phyloP scores from a whole-genome alignment of 2,113 vertebrate species.

The Oceanodroma tethys region DNA sequence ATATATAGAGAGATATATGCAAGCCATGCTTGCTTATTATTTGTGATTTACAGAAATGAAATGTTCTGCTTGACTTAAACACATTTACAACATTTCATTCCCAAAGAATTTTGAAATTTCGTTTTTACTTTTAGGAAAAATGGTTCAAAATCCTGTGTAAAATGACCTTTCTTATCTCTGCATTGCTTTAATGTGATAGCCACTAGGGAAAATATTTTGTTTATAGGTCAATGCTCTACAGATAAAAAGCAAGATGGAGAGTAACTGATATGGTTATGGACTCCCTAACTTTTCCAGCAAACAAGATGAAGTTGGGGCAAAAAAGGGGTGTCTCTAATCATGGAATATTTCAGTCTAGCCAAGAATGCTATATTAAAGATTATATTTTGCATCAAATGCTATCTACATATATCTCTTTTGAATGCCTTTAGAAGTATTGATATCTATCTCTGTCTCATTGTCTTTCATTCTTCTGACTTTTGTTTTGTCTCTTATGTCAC shows the following conservation, averaged over 20 bases:
- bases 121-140: background rate
- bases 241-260: background rate
- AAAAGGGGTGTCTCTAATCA: background rate
- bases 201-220: background rate
- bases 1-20: too few relatives aligned
- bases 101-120: background rate
- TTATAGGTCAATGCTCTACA: background rate
- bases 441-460: background rate
- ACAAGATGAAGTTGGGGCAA: background rate
- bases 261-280: background rate
- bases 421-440: background rate
- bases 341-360: background rate
- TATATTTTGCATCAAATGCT: background rate
- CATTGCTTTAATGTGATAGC: background rate
- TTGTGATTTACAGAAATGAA: background rate
- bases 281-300: background rate
- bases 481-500: background rate
- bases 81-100: background rate
- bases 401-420: background rate
- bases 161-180: background rate
- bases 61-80: background rate
- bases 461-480: background rate
- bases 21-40: background rate
- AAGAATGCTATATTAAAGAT: background rate
- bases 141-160: background rate